Percentiles rank a stretch among this genome's conserved stretches.
These are phyloP conservation scores for Venusia cambrica DNA, from an alignment of 2,888 invertebrate genomes.

Conservation along the genomic window DNA sequence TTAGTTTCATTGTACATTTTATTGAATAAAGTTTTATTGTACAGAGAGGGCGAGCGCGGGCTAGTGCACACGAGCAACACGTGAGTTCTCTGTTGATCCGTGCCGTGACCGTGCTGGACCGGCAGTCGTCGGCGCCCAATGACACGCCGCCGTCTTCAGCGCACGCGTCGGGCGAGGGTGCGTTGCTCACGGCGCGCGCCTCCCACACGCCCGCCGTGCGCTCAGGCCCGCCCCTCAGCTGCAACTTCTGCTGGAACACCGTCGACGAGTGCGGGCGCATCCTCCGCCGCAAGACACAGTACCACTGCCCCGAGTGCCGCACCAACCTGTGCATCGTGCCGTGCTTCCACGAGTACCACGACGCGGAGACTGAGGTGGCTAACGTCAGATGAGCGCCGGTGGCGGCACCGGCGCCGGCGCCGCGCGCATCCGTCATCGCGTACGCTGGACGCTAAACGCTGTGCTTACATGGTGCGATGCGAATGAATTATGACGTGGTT, in stretches of 20 bases:
- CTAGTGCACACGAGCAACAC: constrained; percentile 27
- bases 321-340: constrained; percentile 94
- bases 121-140: constrained; percentile 38
- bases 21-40: too few species aligned
- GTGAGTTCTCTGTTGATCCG: constrained; percentile 51
- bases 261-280: constrained; percentile 91
- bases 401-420: not conserved
- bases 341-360: constrained; percentile 93
- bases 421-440: constrained; percentile 2
- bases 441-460: not conserved
- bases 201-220: constrained; percentile 92
- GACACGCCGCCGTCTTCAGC: not conserved
- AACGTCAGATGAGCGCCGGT: constrained; percentile 28
- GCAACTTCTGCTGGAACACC: constrained; percentile 95
- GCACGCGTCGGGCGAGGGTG: constrained; percentile 22
- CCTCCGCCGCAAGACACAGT: constrained; percentile 92
- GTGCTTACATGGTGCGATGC: not conserved
- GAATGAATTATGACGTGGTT: constrained; percentile 1
- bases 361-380: constrained; percentile 65
- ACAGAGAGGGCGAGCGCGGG: constrained; percentile 38
- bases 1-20: too few species aligned
- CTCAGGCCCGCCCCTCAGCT: constrained; percentile 91
- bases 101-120: constrained; percentile 45
- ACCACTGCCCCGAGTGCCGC: constrained; percentile 94
- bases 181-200: constrained; percentile 70